Base-by-base conservation (phyloP, 2,113 vertebrate species). In the Canis aureus region DNA sequence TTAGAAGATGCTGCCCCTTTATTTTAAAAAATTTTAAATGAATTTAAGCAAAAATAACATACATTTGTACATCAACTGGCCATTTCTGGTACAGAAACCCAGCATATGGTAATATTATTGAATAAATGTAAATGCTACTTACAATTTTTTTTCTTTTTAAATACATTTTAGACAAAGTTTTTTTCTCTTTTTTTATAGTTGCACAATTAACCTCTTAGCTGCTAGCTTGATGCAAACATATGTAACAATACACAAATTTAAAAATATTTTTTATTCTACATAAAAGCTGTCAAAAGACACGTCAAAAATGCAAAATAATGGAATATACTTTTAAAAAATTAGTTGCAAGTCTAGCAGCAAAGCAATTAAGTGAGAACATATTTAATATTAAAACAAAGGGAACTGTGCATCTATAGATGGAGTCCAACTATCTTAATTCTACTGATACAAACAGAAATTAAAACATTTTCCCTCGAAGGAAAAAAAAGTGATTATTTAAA, bases 401-500 rank as follows among this genome's bases (percentile, higher is more conserved):
- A 98, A 97, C 97, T 98, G 98, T 98, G 98, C 99, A 98, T 98
- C 98, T 98, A 99, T 96, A 98, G 95, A 97, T 98, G 98, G 98
- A 98, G 98, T 98, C 98, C 98, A 97, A 97, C 99, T 99, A 99
- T 57, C 97, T 98, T 97, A 98, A 98, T 97, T 97, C 99, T 99
- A 99, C 98, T 66, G 99, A 99, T 99, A 99, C 98, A 99, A 99
- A 99, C 99, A 99, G 99, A 99, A 99, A 99, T 99, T 96, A 98
- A 99, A 99, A 98, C 98, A 90, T 98, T 96, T 97, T 99, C 99
- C 99, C 98, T 98, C 98, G 99, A 94, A 91, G 49, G 19, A 99
- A 99, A 99, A 99, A 99, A 98, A 99, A 98, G 98, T 98, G 98
- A 98, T 99, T 99, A 99, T 99, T 99, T 99, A 99, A 99, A 99